These are phyloP conservation scores for Drosophila chauvacae DNA, from an alignment of 1,140 invertebrate species.

Conservation along the genomic window DNA sequence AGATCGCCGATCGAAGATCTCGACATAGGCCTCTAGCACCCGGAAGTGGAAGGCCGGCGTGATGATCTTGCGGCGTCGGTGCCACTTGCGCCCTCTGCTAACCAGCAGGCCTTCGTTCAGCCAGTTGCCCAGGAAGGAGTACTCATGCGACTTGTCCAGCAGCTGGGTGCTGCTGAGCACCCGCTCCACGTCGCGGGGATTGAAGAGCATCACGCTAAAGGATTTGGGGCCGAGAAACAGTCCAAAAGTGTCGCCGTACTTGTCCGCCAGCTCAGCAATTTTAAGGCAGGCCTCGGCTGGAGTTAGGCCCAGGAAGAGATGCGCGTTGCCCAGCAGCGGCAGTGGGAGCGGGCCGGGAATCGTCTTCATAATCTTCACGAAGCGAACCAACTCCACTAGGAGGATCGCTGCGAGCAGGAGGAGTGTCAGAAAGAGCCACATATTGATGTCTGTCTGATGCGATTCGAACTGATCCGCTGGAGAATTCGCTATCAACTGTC, in stretches of 20 bases:
- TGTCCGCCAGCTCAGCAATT: slow-evolving; percentile 43
- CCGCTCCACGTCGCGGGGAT: slow-evolving; percentile 64
- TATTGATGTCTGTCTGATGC: not conserved
- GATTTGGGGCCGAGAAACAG: slow-evolving; percentile 60
- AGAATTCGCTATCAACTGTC: slow-evolving; percentile 3
- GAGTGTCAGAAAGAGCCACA: slow-evolving; percentile 30
- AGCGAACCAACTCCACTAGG: slow-evolving; percentile 20
- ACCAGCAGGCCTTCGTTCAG: slow-evolving; percentile 90
- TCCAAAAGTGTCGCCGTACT: slow-evolving; percentile 54
- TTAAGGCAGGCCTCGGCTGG: slow-evolving; percentile 39
- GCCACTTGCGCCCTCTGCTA: slow-evolving; percentile 89
- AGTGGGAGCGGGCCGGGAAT: slow-evolving; percentile 45
- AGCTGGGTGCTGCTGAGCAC: slow-evolving; percentile 57
- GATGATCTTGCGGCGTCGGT: slow-evolving; percentile 90
- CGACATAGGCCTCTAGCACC: slow-evolving; percentile 91
- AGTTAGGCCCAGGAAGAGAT: slow-evolving; percentile 53
- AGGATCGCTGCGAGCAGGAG: slow-evolving; percentile 22
- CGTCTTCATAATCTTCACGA: slow-evolving; percentile 17
- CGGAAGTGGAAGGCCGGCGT: slow-evolving; percentile 95
- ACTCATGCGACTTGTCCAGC: slow-evolving; percentile 84
- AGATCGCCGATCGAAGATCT: slow-evolving; percentile 89
- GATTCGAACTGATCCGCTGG: not conserved
- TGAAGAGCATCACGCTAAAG: slow-evolving; percentile 64
- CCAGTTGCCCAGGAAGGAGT: slow-evolving; percentile 89
- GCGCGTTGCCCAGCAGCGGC: slow-evolving; percentile 65